Percentiles rank a stretch among this genome's conserved stretches.
Conservation (phyloP, 2,797 vertebrate species). For the Todus mexicanus region DNA sequence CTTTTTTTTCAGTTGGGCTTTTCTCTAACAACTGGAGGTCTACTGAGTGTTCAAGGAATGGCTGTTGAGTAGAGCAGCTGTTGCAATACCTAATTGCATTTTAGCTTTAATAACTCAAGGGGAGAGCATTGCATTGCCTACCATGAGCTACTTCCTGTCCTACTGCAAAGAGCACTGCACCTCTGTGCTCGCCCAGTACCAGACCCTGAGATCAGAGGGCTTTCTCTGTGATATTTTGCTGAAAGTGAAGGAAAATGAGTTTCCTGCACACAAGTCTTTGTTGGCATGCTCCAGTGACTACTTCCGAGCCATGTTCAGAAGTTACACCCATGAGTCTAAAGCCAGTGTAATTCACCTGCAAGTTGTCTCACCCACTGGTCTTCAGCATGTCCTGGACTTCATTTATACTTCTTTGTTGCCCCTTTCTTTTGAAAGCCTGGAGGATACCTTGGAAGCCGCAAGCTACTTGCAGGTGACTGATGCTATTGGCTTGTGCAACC, state of each 20-base stretch:
- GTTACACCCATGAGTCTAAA: conserved; percentile 83
- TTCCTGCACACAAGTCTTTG: conserved; percentile 89
- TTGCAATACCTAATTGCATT: conserved; percentile 1
- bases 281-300: conserved; percentile 93
- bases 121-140: conserved; percentile 42
- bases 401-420: conserved; percentile 93
- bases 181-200: conserved; percentile 83
- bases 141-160: conserved; percentile 91
- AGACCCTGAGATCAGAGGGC: conserved; percentile 83
- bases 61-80: conserved; percentile 13
- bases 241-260: conserved; percentile 83
- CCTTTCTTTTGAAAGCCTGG: conserved; percentile 82
- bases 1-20: not conserved
- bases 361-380: conserved; percentile 80
- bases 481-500: conserved; percentile 85
- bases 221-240: conserved; percentile 90
- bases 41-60: conserved; percentile 14
- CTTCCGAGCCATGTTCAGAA: conserved; percentile 93
- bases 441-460: conserved; percentile 86
- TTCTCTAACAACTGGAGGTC: conserved; percentile 31
- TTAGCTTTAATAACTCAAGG: not conserved
- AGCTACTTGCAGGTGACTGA: conserved; percentile 90
- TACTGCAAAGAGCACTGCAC: conserved; percentile 87
- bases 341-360: conserved; percentile 80
- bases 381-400: conserved; percentile 89